Percentiles rank a stretch among this genome's conserved stretches.
Evolutionary conservation across 2,888 invertebrate genomes (phyloP).

Genomic region (Clostera curtula): DNA sequence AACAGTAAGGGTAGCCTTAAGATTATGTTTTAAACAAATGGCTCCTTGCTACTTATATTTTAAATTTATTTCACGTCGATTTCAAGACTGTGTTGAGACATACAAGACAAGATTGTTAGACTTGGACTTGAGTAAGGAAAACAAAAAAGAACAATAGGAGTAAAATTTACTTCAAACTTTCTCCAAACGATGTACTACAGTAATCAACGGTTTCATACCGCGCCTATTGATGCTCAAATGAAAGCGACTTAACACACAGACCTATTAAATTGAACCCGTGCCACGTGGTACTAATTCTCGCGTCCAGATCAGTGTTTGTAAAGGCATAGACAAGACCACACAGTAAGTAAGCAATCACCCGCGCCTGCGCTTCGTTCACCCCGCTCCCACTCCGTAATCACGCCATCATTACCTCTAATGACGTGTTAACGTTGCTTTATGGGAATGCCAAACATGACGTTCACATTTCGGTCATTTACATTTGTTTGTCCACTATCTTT

Average conservation of each 20-base stretch:
- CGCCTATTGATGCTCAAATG: conserved; percentile 11
- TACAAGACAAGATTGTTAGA: too few relatives aligned
- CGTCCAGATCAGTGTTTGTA: conserved; percentile 45
- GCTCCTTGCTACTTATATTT: too few relatives aligned
- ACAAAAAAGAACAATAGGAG: background rate
- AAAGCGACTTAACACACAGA: conserved; percentile 16
- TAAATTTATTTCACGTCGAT: too few relatives aligned
- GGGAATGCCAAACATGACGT: conserved; percentile 75
- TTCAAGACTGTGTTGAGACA: too few relatives aligned
- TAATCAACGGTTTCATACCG: conserved; percentile 13
- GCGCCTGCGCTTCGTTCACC: conserved; percentile 55
- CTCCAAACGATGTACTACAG: conserved; percentile 9
- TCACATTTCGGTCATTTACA: conserved; percentile 74
- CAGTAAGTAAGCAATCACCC: conserved; percentile 64
- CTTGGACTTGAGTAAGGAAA: too few relatives aligned
- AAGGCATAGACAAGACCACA: conserved; percentile 65
- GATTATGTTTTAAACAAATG: too few relatives aligned
- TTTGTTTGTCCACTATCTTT: conserved; percentile 72
- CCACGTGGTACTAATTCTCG: conserved; percentile 50
- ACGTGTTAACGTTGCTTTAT: conserved; percentile 74
- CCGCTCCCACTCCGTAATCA: conserved; percentile 65
- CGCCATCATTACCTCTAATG: conserved; percentile 74
- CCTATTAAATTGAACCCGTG: conserved; percentile 29
- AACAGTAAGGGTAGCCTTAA: conserved; percentile 12
- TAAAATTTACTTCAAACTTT: conserved; percentile 10